These are phyloP conservation scores for Epicauta chinensis DNA, from an alignment of 1,140 invertebrate species.

Conservation along the genomic window DNA sequence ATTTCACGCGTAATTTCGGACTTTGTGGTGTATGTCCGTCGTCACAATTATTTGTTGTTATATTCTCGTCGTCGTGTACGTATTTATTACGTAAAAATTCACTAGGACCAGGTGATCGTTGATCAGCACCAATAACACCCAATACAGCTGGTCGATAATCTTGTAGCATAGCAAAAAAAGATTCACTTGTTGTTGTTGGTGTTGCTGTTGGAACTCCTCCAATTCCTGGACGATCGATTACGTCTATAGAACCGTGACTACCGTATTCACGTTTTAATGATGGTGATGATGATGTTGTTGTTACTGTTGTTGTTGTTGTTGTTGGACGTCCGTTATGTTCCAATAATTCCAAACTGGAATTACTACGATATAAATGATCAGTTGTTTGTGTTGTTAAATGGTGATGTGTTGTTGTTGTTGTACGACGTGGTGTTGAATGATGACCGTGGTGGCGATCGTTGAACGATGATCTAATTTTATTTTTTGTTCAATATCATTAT, in stretches of 20 bases:
- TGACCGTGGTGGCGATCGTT: constrained; percentile 38
- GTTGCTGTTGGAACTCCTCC: constrained; percentile 6
- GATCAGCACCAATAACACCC: constrained; percentile 47
- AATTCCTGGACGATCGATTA: constrained; percentile 42
- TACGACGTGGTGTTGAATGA: constrained; percentile 10
- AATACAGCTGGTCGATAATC: constrained; percentile 57
- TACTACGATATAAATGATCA: constrained; percentile 48
- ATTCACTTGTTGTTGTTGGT: constrained; percentile 48
- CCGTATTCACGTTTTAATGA: constrained; percentile 53
- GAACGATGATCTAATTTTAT: constrained; percentile 32
- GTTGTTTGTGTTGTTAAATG: constrained; percentile 5
- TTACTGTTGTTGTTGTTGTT: constrained; percentile 37
- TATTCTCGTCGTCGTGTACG: constrained; percentile 34
- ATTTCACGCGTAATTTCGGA: constrained; percentile 67
- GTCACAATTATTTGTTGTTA: constrained; percentile 33
- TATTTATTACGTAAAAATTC: constrained; percentile 54
- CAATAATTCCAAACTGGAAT: constrained; percentile 53
- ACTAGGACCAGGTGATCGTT: constrained; percentile 55
- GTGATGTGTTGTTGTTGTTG: constrained; percentile 2
- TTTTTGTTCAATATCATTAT: too few relatives aligned
- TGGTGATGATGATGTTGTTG: constrained; percentile 37
- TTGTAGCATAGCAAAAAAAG: constrained; percentile 76
- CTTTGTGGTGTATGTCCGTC: constrained; percentile 46
- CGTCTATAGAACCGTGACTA: constrained; percentile 53
- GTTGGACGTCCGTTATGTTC: constrained; percentile 35